These are phyloP conservation scores for Julus scandinavius DNA, from an alignment of 2,888 invertebrate genomes.

Conservation along the genomic window DNA sequence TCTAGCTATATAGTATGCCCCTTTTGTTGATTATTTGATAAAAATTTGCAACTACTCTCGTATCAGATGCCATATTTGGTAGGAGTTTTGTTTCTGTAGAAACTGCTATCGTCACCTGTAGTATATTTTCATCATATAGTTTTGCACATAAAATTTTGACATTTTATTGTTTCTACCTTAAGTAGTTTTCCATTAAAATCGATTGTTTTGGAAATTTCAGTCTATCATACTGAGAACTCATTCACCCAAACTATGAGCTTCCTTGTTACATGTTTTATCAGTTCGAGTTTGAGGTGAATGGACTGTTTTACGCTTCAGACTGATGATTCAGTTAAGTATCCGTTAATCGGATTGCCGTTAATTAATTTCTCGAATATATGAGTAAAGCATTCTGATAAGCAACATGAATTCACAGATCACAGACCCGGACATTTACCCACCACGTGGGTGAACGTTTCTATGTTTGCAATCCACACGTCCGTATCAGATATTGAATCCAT, in stretches of 20 bases:
- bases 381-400: not conserved
- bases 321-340: not conserved
- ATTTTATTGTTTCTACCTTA: too few species aligned
- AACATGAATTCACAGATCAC: not conserved
- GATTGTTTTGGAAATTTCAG: not conserved
- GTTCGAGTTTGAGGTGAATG: not conserved
- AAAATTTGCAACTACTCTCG: too few species aligned
- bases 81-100: too few species aligned
- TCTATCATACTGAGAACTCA: not conserved
- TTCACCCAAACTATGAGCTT: not conserved
- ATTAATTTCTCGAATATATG: not conserved
- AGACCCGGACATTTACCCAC: not conserved
- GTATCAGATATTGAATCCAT: too few species aligned
- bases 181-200: not conserved
- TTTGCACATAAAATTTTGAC: too few species aligned
- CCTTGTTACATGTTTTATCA: not conserved
- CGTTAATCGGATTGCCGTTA: constrained; percentile 24
- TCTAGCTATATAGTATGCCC: too few species aligned
- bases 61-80: too few species aligned
- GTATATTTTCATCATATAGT: too few species aligned
- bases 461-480: too few species aligned
- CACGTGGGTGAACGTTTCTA: not conserved
- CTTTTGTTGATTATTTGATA: too few species aligned
- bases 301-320: not conserved
- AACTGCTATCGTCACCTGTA: too few species aligned